Percentiles rank a stretch among this genome's conserved stretches.
Conservation (phyloP, 1,140 invertebrate species). For the Cherax destructor region DNA sequence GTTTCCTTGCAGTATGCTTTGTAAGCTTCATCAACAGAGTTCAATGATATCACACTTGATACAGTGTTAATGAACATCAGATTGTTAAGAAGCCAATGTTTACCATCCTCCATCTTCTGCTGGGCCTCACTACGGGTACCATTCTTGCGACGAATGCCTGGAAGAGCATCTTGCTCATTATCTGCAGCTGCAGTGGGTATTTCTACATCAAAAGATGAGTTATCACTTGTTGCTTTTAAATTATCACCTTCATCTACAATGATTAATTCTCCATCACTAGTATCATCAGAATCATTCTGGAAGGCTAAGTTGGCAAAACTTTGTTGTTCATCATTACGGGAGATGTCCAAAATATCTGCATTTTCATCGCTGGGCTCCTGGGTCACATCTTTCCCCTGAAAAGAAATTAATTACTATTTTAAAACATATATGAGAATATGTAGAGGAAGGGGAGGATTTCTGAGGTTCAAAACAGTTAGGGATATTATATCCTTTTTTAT, state of each 20-base stretch:
- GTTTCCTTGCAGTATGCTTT: neutral
- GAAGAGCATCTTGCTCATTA: neutral
- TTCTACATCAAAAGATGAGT: neutral
- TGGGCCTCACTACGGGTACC: conserved; percentile 1
- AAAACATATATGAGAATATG: neutral
- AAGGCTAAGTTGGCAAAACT: neutral
- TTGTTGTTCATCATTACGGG: neutral
- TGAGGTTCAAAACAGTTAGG: neutral
- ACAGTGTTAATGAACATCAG: neutral
- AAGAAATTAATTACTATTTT: neutral
- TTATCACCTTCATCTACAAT: neutral
- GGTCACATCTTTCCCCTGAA: neutral
- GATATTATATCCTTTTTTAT: neutral
- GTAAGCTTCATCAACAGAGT: conserved; percentile 23
- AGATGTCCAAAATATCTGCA: neutral
- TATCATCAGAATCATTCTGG: neutral
- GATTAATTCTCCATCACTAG: neutral
- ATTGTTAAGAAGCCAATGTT: conserved; percentile 3
- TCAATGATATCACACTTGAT: neutral
- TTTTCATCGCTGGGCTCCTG: neutral
- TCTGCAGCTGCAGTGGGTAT: neutral
- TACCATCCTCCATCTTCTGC: conserved; percentile 35
- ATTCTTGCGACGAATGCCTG: neutral
- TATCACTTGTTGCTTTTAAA: conserved; percentile 62
- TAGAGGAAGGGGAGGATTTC: neutral